Evolutionary conservation across 2,797 vertebrate species (phyloP), one percentile per base, ranked within the genome.

Genomic region (Darevskia nairensis): DNA sequence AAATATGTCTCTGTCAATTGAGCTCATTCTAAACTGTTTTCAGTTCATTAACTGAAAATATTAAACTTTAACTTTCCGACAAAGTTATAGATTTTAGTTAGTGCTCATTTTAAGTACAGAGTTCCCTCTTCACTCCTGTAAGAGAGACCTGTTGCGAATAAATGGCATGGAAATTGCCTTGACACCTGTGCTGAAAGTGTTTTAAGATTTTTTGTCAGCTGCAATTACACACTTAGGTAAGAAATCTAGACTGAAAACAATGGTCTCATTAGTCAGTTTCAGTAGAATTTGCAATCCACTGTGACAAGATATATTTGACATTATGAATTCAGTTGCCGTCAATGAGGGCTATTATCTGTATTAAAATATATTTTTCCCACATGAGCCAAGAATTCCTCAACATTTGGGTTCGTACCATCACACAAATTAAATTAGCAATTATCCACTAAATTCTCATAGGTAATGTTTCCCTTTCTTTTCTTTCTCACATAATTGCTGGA

Each of bases 41-140:
- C 75, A 93, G 1, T 89, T 94, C 88, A 92, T 93, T 95, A 94
- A 90, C 17, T 80, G 44, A 89, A 92, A 94, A 94, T 92, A 90
- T 66, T 55, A 90, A 89, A 27, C 79, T 89, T 82, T 88, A 83
- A 90, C 76, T 81, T 95, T 92, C 88, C 74, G 0, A 72, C 91
- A 93, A 94, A 71, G 66, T 82, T 32, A 6, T 39, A 74, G 3
- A 77, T 90, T 89, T 93, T 77, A 61, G 39, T 89, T 84, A 88
- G 27, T 41, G 92, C 41, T 80, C 25, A 66, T 88, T 89, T 91
- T 80, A 10, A 92, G 64, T 6, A 13, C 27, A 80, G 72, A 21
- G 6, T 88, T 90, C 23, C 50, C 35, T 41, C 19, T 87, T 85
- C 90, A 8, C 7, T 88, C 59, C 11, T 80, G 85, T 39, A 61